Base-by-base conservation (phyloP, 2,888 invertebrate genomes). In the Aphrophora alni region DNA sequence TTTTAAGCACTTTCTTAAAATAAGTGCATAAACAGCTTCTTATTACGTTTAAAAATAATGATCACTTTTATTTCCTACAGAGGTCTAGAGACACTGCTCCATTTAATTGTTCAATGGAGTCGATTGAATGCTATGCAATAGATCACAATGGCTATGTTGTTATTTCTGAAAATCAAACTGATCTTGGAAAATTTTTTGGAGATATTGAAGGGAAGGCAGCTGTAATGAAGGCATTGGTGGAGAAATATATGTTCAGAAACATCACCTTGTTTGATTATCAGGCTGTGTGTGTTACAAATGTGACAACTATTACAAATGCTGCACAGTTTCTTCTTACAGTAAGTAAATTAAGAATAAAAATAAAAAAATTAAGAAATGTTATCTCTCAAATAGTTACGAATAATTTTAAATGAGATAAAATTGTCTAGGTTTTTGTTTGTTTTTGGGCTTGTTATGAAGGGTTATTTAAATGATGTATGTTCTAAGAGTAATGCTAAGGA, bases 71-170 rank as follows among this genome's bases (percentile, higher is more conserved):
- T 72, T 72, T 26, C n/a, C n/a, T 33, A 7, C 33, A 44, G 44
- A 44, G 17, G 12, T 44, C 44, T 7, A 44, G 44, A 78, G 77
- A 17, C 71, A 25, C 71, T 75, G 75, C 84, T 82, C 5, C 80
- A 69, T 82, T 44, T 44, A 10, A 44, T 14, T 93, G 93, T 85
- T 88, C 91, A 80, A 89, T 90, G n/a, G 91, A 91, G 33, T 90
- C 91, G 71, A 90, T 93, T 84, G 93, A 94, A 83, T 98, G 98
- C 87, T 98, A 95, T 87, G 90, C 98, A n/a, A 90, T 98, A 69
- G 98, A 98, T 87, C 95, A 95, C 87, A 96, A 97, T 85, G 98
- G 97, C 0, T 98, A 97, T 87, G 91, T 97, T 8, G 91, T 98
- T 0, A 89, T 96, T 12, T 92, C 95, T 0, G 91, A 93, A 85